These are phyloP conservation scores for Sminthurinus aureus DNA, from an alignment of 2,888 invertebrate species.

Conservation along the genomic window DNA sequence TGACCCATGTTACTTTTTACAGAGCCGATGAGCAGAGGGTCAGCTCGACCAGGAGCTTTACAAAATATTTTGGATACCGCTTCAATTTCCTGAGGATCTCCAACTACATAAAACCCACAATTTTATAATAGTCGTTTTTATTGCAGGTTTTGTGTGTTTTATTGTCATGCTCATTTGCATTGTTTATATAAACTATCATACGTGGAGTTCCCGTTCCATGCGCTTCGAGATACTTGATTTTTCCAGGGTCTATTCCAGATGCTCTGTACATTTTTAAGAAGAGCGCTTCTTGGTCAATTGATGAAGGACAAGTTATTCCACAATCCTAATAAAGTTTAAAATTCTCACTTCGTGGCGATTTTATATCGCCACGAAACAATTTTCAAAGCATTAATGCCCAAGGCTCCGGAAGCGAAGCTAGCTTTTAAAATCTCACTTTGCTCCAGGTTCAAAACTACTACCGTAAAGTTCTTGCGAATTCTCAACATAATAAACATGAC, in stretches of 20 bases:
- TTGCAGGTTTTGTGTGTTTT: not conserved
- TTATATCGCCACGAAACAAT: too few relatives aligned
- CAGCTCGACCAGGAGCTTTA: not conserved
- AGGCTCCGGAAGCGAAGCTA: too few relatives aligned
- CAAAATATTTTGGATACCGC: not conserved
- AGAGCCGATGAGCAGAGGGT: slow-evolving; percentile 88
- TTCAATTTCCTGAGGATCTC: not conserved
- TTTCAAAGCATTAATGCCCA: too few relatives aligned
- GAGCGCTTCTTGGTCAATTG: not conserved
- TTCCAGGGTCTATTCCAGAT: not conserved
- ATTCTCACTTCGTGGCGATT: too few relatives aligned
- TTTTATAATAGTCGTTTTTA: not conserved
- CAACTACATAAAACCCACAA: not conserved
- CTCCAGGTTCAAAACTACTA: too few relatives aligned
- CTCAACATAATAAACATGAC: too few relatives aligned
- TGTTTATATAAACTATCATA: not conserved
- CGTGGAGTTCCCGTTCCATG: not conserved
- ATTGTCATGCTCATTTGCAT: not conserved
- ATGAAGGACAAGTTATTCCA: not conserved
- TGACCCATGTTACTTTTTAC: slow-evolving; percentile 97
- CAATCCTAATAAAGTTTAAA: too few relatives aligned
- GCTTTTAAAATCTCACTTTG: too few relatives aligned
- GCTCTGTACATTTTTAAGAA: not conserved
- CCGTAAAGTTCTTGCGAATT: too few relatives aligned
- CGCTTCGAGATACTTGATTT: not conserved